Conservation (phyloP, 92 coral and sea anemone genomes). For the Nematostella vectensis region DNA sequence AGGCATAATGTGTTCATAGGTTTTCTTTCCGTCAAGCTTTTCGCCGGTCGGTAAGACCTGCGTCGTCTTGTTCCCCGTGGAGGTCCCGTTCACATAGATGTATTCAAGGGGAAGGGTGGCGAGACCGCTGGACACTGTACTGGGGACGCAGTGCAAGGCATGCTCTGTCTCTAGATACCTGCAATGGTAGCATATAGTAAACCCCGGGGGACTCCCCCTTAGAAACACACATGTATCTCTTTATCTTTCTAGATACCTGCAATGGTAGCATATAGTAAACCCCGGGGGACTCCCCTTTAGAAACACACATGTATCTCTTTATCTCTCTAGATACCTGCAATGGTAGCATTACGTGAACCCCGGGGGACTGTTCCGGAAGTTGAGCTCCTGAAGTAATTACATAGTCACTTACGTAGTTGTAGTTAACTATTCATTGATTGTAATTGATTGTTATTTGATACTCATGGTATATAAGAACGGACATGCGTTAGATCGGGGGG, state of each 20-base stretch:
- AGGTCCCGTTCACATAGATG: slow-evolving; percentile 42
- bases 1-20: slow-evolving; percentile 61
- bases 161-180: slow-evolving; percentile 59
- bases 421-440: too few relatives aligned
- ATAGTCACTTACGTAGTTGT: too few relatives aligned
- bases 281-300: too few relatives aligned
- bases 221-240: not conserved
- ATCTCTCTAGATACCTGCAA: slow-evolving; percentile 49
- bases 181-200: too few relatives aligned
- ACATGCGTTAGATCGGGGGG: too few relatives aligned
- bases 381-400: not conserved
- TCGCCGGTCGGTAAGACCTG: slow-evolving; percentile 53
- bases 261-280: too few relatives aligned
- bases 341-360: too few relatives aligned
- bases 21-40: slow-evolving; percentile 43
- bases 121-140: slow-evolving; percentile 67
- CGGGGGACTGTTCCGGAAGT: not conserved
- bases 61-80: slow-evolving; percentile 35
- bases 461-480: too few relatives aligned
- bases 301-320: not conserved
- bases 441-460: too few relatives aligned
- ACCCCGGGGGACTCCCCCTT: too few relatives aligned
- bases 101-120: slow-evolving; percentile 50
- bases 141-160: slow-evolving; percentile 61
- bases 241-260: slow-evolving; percentile 45